Evolutionary conservation across 1,140 invertebrate genomes (phyloP), one percentile per base, ranked within the genome.

Genomic region (Drosophila nigrodunni): DNA sequence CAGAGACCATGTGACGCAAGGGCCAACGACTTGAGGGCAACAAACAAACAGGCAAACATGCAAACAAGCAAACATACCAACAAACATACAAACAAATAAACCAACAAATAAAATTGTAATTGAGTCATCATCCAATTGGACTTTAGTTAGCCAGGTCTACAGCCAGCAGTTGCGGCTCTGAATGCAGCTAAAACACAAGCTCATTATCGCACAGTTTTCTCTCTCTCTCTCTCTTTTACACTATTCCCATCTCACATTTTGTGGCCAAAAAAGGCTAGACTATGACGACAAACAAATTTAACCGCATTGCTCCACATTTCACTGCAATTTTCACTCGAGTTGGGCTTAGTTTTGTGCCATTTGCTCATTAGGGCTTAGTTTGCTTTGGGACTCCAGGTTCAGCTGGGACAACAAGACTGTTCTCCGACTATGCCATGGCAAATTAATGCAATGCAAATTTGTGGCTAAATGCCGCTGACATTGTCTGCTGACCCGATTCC

Each of bases 401-500:
- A 30, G 10, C 21, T 46, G 39, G 13, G 4, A 39, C 37, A 9
- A 10, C 61, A 15, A 37, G 25, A 52, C 50, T 52, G 30, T 25
- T 52, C 50, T 49, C 30, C 54, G n/a, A 25, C 47, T n/a, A 43
- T 50, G 9, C 18, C 35, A 13, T 5, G 34, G 10, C 41, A 77
- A 74, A 69, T 69, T 68, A 77, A 74, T 77, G 75, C 75, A 74
- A 77, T 77, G 75, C 75, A 77, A 74, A 77, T 77, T 74, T 76
- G 65, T 70, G 77, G 60, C 73, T 30, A 71, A 87, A 79, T 74
- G 67, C 34, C 71, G 77, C 81, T 78, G 78, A 83, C 79, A 79
- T 70, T 71, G 86, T 89, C 85, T 83, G 85, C 86, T 89, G 85
- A 89, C 85, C 85, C 66, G 74, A 75, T 89, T 89, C 80, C 85